These are phyloP conservation scores for Bibio marci DNA, from an alignment of 2,888 invertebrate genomes.

Conservation along the genomic window DNA sequence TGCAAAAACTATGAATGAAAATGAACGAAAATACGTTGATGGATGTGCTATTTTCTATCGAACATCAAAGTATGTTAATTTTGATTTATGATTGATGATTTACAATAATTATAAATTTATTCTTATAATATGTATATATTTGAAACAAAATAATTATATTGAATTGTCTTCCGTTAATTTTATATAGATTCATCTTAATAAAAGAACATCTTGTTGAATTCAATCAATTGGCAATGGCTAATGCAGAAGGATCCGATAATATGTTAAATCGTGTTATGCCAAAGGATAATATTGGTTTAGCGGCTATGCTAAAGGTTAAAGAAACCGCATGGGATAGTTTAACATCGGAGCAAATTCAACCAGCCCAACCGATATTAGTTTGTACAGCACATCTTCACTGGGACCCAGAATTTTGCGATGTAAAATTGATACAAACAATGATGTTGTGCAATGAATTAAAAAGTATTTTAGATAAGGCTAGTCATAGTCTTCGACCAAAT, in stretches of 20 bases:
- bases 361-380: conserved; percentile 75
- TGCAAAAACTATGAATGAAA: conserved; percentile 95
- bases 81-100: background rate
- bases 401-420: conserved; percentile 99
- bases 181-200: conserved; percentile 78
- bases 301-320: conserved; percentile 86
- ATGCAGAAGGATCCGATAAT: conserved; percentile 93
- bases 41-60: conserved; percentile 98
- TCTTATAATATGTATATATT: background rate
- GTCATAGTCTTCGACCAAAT: conserved; percentile 57
- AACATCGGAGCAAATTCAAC: conserved; percentile 56
- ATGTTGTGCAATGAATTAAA: conserved; percentile 93
- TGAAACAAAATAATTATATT: too few species aligned
- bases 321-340: conserved; percentile 85
- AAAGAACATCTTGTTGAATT: conserved; percentile 96
- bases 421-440: conserved; percentile 97
- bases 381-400: conserved; percentile 99
- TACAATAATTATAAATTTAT: background rate
- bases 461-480: conserved; percentile 71
- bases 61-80: conserved; percentile 53
- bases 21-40: conserved; percentile 93
- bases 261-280: conserved; percentile 99
- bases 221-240: conserved; percentile 96
- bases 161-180: too few species aligned
- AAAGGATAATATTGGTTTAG: conserved; percentile 96